Conservation (phyloP, 2,888 invertebrate species). For the Panopea generosa region DNA sequence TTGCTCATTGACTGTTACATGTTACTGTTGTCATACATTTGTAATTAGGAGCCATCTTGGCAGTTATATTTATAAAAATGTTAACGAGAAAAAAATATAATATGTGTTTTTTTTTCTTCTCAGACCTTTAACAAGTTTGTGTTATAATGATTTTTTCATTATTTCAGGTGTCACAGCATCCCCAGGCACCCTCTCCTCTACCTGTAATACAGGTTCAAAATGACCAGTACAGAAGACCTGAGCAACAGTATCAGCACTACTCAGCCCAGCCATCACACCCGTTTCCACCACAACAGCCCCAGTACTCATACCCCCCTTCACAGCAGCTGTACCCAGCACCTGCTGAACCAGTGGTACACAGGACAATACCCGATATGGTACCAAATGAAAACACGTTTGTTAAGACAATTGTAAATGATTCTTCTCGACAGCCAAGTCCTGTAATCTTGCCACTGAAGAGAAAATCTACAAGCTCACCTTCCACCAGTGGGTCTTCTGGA, state of each 20-base stretch:
- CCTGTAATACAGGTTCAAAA: conserved; percentile 71
- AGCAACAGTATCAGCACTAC: conserved; percentile 22
- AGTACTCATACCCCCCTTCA: conserved; percentile 29
- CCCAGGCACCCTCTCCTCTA: conserved; percentile 2
- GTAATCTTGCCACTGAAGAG: conserved; percentile 33
- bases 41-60: no score
- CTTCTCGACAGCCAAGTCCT: not conserved
- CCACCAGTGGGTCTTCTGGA: not conserved
- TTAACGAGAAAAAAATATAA: no score
- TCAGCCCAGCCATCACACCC: not conserved
- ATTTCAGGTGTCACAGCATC: conserved; percentile 8
- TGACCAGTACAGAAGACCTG: conserved; percentile 66
- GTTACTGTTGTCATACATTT: no score
- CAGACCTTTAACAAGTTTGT: no score
- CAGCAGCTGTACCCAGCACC: conserved; percentile 23
- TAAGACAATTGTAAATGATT: conserved; percentile 46
- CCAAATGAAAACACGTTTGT: conserved; percentile 2
- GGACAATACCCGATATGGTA: conserved; percentile 21
- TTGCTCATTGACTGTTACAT: no score
- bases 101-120: no score
- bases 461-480: conserved; percentile 23
- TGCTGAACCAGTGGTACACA: conserved; percentile 12
- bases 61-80: no score
- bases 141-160: no score
- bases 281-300: conserved; percentile 16